Evolutionary conservation across 1,140 invertebrate genomes (phyloP).

Genomic region (Neodiprion lecontei): DNA sequence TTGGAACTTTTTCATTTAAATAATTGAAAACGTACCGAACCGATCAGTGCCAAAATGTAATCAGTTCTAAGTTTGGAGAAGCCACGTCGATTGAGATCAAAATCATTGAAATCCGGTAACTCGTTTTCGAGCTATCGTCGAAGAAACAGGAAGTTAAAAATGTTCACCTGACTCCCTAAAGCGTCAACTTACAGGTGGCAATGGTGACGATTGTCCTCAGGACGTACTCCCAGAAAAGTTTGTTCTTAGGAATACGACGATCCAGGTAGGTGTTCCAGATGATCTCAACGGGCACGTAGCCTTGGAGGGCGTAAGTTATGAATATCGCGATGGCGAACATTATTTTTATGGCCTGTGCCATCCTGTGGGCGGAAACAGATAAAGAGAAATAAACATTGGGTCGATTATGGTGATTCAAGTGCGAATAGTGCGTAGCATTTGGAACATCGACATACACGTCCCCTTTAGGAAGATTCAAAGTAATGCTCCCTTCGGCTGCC

Average conservation of each 20-base stretch:
- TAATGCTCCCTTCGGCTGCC: constrained; percentile 71
- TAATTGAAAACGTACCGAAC: no score
- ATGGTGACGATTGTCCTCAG: constrained; percentile 72
- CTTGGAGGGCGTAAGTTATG: constrained; percentile 91
- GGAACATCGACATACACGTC: constrained; percentile 57
- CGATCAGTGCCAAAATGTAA: neutral
- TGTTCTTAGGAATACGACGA: constrained; percentile 60
- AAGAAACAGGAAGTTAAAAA: neutral
- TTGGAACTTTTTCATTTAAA: no score
- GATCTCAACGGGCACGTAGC: constrained; percentile 92
- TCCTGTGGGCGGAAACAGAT: constrained; percentile 62
- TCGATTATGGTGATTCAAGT: neutral
- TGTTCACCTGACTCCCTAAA: no score
- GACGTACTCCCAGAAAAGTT: constrained; percentile 68
- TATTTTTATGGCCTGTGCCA: constrained; percentile 80
- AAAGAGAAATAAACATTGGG: constrained; percentile 17
- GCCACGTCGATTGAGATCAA: no score
- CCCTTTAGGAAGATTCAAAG: constrained; percentile 72
- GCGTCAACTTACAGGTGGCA: constrained; percentile 73
- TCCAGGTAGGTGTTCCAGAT: constrained; percentile 80
- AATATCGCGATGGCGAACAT: constrained; percentile 89
- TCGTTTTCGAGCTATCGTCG: neutral
- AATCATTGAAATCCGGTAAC: no score
- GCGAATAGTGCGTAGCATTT: no score
- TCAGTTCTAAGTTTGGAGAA: neutral